Evolutionary conservation across 2,888 invertebrate genomes (phyloP).

Genomic region (Ophion ellenae): DNA sequence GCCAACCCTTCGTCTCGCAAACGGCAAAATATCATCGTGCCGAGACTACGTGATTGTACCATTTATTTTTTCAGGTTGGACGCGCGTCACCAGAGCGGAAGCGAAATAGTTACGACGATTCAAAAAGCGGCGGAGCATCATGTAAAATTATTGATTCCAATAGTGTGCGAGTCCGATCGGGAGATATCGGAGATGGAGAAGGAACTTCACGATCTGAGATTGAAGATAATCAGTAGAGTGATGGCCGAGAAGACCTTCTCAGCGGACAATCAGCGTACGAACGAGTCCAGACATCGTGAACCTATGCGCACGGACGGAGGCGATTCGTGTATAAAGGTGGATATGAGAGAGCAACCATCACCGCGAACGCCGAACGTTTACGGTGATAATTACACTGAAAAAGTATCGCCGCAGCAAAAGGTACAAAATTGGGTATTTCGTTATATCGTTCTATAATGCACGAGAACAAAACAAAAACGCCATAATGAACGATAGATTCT

Average conservation of each 20-base stretch:
- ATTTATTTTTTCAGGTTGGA: slow-evolving; percentile 69
- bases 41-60: neutral
- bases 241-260: slow-evolving; percentile 16
- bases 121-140: slow-evolving; percentile 74
- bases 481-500: neutral
- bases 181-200: slow-evolving; percentile 78
- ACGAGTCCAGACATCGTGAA: slow-evolving; percentile 51
- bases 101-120: slow-evolving; percentile 73
- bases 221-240: slow-evolving; percentile 47
- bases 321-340: slow-evolving; percentile 51
- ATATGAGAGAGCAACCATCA: slow-evolving; percentile 41
- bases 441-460: slow-evolving; percentile 29
- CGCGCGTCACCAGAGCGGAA: slow-evolving; percentile 71
- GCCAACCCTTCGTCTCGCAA: neutral
- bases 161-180: slow-evolving; percentile 81
- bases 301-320: slow-evolving; percentile 40
- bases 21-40: neutral
- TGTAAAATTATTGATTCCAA: slow-evolving; percentile 74
- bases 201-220: slow-evolving; percentile 70
- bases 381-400: slow-evolving; percentile 36
- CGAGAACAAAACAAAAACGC: neutral
- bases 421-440: slow-evolving; percentile 37
- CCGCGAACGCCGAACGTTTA: slow-evolving; percentile 37
- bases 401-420: slow-evolving; percentile 42
- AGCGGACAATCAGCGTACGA: slow-evolving; percentile 43